These are phyloP conservation scores for Thryonomys swinderianus DNA, from an alignment of 2,113 vertebrate genomes.

Conservation along the genomic window DNA sequence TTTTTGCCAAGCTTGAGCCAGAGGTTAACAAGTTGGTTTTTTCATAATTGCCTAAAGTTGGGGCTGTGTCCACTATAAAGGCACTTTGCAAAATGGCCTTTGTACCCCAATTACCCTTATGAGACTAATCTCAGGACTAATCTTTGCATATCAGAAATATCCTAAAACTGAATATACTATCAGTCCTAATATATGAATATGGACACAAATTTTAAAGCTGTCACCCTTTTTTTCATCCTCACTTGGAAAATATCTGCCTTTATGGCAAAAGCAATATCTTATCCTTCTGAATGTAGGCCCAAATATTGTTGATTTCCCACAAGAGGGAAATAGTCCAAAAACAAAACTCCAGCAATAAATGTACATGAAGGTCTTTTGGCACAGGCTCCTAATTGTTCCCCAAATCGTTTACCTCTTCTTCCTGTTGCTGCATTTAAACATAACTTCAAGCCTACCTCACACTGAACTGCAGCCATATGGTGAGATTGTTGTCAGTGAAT, in stretches of 20 bases:
- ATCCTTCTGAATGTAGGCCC: not conserved
- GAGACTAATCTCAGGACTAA: not conserved
- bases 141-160: not conserved
- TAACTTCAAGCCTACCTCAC: not conserved
- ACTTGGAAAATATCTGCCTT: not conserved
- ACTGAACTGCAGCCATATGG: not conserved
- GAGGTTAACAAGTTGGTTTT: not conserved
- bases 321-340: not conserved
- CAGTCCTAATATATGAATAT: not conserved
- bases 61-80: not conserved
- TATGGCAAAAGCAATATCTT: not conserved
- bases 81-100: not conserved
- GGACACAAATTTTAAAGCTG: not conserved
- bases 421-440: not conserved
- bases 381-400: not conserved
- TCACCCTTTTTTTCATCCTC: not conserved
- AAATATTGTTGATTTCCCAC: not conserved
- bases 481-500: not conserved
- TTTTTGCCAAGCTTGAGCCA: not conserved
- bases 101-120: not conserved
- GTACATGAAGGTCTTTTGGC: not conserved
- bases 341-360: not conserved
- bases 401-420: not conserved
- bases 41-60: not conserved
- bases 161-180: not conserved